Percentiles rank a stretch among this genome's conserved stretches.
These are phyloP conservation scores for Megaleporinus macrocephalus DNA, from an alignment of 2,113 vertebrate species.

Conservation along the genomic window DNA sequence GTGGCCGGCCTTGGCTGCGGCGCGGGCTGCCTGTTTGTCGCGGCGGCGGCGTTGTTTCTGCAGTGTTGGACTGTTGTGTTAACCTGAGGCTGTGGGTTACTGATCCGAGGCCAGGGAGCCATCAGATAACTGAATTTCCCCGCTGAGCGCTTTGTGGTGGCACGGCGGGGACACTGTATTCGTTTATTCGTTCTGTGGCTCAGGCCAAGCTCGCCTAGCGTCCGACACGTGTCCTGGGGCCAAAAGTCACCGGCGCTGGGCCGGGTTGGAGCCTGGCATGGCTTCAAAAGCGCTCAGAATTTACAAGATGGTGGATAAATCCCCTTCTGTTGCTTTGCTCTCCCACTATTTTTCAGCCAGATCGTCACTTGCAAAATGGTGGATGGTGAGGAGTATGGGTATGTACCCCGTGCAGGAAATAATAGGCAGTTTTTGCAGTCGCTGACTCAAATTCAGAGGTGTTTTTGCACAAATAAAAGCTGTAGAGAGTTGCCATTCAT, in stretches of 20 bases:
- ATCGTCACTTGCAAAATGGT: conserved; percentile 18
- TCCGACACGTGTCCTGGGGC: conserved; percentile 32
- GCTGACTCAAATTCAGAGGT: too few species aligned
- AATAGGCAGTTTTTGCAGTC: too few species aligned
- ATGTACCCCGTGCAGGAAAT: background rate
- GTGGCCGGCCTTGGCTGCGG: conserved; percentile 2
- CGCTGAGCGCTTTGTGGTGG: conserved; percentile 3
- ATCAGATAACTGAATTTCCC: conserved; percentile 40
- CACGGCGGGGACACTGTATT: conserved; percentile 43
- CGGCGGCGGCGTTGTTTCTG: conserved; percentile 17
- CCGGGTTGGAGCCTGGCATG: conserved; percentile 47
- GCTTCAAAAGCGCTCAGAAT: conserved; percentile 29
- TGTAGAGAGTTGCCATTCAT: too few species aligned
- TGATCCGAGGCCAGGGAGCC: conserved; percentile 20
- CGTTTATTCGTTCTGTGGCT: background rate
- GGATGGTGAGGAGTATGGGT: background rate
- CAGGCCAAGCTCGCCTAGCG: conserved; percentile 23
- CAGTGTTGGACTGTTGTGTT: conserved; percentile 21
- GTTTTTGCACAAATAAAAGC: too few species aligned
- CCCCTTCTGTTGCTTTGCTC: conserved; percentile 5
- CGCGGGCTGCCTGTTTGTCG: conserved; percentile 3
- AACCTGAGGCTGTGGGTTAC: conserved; percentile 34
- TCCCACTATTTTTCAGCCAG: conserved; percentile 24
- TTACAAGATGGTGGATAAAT: conserved; percentile 46
- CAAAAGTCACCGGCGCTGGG: conserved; percentile 41